Evolutionary conservation across 2,113 vertebrate genomes (phyloP), one percentile per base, ranked within the genome.

Genomic region (Silurus meridionalis): DNA sequence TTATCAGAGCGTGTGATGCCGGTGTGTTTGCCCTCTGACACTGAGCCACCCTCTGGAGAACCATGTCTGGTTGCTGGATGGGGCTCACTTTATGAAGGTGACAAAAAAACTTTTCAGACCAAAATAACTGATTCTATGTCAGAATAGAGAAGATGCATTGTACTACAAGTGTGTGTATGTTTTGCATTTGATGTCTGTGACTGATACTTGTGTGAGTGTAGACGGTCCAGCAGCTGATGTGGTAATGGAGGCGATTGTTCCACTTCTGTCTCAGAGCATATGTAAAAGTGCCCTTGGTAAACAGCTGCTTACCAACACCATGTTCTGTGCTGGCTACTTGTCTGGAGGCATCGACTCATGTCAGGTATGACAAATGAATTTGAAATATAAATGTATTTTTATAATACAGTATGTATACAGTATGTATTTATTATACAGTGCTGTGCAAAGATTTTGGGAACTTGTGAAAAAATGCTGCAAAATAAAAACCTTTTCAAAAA

Each of bases 21-120:
- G 0, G 95, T 98, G 85, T 99, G 98, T 89, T 95, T 98, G 77
- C 97, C 98, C 23, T 94, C 94, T 8, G 87, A 93, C 5, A 25
- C 19, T 0, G 97, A 98, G 83, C 97, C 96, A 50, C 94, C 95
- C 3, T 92, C 94, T 0, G 97, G 97, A 55, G 97, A 96, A 0
- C 63, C 94, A 1, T 99, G 98, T 87, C 92, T 97, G 88, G 97
- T 99, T 8, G 95, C 94, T 0, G 98, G 97, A 80, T 99, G 98
- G 98, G 98, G 98, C 6, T 97, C 97, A 5, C 95, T 97, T 69
- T 97, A 96, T 6, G 97, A 98, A 94, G 97, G 98, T 99, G 89
- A 87, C 92, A 21, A 15, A 63, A 86, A 89, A 53, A 82, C 21
- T 25, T 61, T 46, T 58, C 37, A 85, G 5, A 21, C 28, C 52